These are phyloP conservation scores for Heteronetta atricapilla DNA, from an alignment of 2,113 vertebrate species.

Conservation along the genomic window DNA sequence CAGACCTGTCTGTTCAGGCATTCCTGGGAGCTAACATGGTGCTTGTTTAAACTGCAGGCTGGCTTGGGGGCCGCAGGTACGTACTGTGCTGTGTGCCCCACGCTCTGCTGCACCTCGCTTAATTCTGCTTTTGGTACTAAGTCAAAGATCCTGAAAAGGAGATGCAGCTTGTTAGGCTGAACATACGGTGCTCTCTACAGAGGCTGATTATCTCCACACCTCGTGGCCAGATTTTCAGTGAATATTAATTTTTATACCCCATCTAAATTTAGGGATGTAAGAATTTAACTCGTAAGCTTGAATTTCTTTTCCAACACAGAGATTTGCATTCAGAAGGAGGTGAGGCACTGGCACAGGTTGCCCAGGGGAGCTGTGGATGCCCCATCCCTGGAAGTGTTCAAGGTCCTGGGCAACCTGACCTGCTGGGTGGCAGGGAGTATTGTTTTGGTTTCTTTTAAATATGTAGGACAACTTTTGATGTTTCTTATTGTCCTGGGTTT, in stretches of 20 bases:
- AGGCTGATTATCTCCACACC: neutral
- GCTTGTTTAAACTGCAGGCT: neutral
- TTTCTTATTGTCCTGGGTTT: neutral
- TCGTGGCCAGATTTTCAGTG: neutral
- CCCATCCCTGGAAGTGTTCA: too few relatives aligned
- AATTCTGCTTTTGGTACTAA: neutral
- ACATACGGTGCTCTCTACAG: neutral
- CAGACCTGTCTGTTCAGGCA: conserved; percentile 13
- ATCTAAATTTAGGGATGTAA: neutral
- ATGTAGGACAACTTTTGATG: neutral
- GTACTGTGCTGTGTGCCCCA: rapidly evolving
- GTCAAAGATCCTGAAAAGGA: neutral
- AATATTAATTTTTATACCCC: neutral
- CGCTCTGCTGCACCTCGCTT: neutral
- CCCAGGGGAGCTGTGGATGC: too few relatives aligned
- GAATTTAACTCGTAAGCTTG: neutral
- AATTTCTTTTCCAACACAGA: neutral
- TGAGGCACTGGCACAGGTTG: too few relatives aligned
- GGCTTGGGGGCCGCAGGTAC: neutral
- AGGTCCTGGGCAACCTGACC: too few relatives aligned
- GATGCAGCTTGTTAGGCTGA: neutral
- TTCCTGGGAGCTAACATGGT: neutral
- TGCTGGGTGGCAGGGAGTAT: neutral
- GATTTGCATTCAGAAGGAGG: neutral
- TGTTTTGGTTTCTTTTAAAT: neutral